Base-by-base conservation (phyloP, 2,797 vertebrate genomes). In the Notamacropus eugenii region DNA sequence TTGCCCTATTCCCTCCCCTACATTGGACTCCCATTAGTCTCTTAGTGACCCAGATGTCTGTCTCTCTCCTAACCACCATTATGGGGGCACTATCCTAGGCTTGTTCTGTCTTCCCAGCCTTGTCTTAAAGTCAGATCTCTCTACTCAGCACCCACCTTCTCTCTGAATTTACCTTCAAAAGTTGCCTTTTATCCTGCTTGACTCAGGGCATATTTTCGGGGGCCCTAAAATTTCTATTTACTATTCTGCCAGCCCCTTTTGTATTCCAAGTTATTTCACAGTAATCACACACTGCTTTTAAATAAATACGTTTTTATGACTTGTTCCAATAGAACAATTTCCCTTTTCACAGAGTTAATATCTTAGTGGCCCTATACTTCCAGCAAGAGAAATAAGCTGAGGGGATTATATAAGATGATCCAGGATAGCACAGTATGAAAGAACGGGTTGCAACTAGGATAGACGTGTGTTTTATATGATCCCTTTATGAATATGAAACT, bases 331-430 rank as follows among this genome's bases (percentile, higher is more conserved):
- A 90, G 34, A 93, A 91, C 46, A 94, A 56, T 82, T 34, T 50
- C 13, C 95, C 67, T 94, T 96, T 94, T 52, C 92, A 96, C 93
- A 92, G 91, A 96, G 87, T 29, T 55, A 90, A 31, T 94, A n/a
- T 91, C 27, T 96, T 95, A 54, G 95, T 54, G 14, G 82, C 3
- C 58, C 62, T 50, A 0, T 5, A 55, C 59, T 82, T 95, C 90
- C 91, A 24, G 92, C 40, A 95, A 91, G 54, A 96, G 54, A 92
- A 22, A 27, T 94, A 46, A 50, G 6, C 19, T 52, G 12, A 87
- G 59, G 58, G 92, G 93, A 74, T 24, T 95, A 56, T 93, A 82
- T 59, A 93, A 92, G 96, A 54, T 0, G 1, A 29, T 95, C 95
- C 92, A 31, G 82, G 58, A 91, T 95, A 95, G 57, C 54, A 95